These are phyloP conservation scores for Oeneis ivallda DNA, from an alignment of 2,888 invertebrate species.

Conservation along the genomic window DNA sequence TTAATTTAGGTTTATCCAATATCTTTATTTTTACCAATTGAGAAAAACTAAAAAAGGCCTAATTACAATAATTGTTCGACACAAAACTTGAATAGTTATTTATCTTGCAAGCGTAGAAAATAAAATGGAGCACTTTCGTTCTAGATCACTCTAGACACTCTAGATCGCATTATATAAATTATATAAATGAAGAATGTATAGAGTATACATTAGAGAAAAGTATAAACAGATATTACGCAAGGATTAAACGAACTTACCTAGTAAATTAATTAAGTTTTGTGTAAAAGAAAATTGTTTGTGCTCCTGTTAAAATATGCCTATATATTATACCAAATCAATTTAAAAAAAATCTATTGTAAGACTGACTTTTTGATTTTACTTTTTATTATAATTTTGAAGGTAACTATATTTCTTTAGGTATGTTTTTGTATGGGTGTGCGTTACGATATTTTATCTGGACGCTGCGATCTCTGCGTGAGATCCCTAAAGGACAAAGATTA, in stretches of 20 bases:
- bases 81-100: not conserved
- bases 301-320: too few species aligned
- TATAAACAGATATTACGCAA: too few species aligned
- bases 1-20: not conserved
- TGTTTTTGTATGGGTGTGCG: too few species aligned
- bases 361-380: conserved; percentile 29
- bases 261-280: not conserved
- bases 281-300: not conserved
- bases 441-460: too few species aligned
- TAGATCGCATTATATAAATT: too few species aligned
- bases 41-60: not conserved
- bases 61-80: not conserved
- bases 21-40: not conserved
- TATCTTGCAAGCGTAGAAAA: not conserved
- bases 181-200: too few species aligned
- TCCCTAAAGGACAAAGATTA: too few species aligned
- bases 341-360: conserved; percentile 30
- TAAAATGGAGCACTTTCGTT: too few species aligned
- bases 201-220: too few species aligned
- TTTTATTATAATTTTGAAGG: not conserved
- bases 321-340: not conserved
- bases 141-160: too few species aligned
- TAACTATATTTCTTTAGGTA: not conserved
- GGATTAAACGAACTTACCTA: too few species aligned
- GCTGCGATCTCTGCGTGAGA: too few species aligned